Conservation (phyloP, 2,113 vertebrate species). For the Perccottus glenii region DNA sequence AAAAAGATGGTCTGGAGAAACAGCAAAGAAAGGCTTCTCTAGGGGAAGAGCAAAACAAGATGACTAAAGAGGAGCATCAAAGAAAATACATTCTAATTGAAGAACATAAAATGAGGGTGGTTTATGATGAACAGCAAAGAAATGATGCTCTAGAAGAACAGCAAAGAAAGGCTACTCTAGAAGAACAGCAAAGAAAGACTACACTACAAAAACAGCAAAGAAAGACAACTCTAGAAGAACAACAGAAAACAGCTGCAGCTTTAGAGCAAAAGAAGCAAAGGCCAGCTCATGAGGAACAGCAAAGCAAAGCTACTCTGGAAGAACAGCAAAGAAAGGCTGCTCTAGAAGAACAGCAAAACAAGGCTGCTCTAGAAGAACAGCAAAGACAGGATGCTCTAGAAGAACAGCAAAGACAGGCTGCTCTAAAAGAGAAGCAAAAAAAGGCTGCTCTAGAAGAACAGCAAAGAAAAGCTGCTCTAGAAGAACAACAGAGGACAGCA, state of each 20-base stretch:
- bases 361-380: background rate
- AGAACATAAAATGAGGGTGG: background rate
- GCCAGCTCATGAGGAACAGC: conserved; percentile 2
- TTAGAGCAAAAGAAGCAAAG: conserved; percentile 5
- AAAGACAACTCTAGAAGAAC: background rate
- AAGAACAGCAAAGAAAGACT: conserved; percentile 3
- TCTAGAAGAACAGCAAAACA: background rate
- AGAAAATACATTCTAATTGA: background rate
- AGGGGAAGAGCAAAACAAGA: too few relatives aligned
- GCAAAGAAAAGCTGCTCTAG: background rate
- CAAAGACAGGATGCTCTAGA: background rate
- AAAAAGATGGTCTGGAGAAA: background rate
- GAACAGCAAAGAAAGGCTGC: background rate
- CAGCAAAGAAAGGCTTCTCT: background rate
- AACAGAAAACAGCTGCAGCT: conserved; percentile 12
- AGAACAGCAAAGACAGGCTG: conserved; percentile 2
- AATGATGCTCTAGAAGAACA: conserved; percentile 7
- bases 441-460: background rate
- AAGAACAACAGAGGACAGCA: conserved; percentile 9
- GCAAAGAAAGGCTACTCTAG: background rate
- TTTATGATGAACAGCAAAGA: background rate
- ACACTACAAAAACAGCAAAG: background rate
- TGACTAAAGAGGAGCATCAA: background rate
- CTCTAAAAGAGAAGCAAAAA: conserved; percentile 1
- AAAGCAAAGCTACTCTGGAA: background rate